Conservation (phyloP, 2,113 vertebrate species). For the Anthoscopus minutus region DNA sequence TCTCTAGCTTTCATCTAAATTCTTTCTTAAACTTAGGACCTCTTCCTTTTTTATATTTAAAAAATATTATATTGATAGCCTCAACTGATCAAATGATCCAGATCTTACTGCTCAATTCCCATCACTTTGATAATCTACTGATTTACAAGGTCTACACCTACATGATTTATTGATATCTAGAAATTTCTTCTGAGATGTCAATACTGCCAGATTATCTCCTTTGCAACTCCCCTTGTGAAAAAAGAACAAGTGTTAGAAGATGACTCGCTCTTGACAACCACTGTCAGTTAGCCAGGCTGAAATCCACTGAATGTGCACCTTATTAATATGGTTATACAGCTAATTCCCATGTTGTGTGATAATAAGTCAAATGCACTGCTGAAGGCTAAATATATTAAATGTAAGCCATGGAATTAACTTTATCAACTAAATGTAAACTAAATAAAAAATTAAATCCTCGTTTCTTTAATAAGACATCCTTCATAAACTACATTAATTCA, state of each 20-base stretch:
- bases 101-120: not conserved
- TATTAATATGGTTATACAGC: conserved; percentile 8
- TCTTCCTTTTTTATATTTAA: not conserved
- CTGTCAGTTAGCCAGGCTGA: not conserved
- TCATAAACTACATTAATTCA: conserved; percentile 1
- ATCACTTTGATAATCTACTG: not conserved
- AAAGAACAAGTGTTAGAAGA: not conserved
- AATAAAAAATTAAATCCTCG: conserved; percentile 3
- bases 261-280: not conserved
- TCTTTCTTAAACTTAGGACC: not conserved
- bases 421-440: not conserved
- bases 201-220: not conserved
- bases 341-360: not conserved
- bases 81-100: not conserved
- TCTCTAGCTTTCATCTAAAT: not conserved
- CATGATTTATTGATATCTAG: not conserved
- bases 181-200: not conserved
- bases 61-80: not conserved
- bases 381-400: not conserved
- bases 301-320: not conserved
- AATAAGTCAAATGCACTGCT: not conserved
- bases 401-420: not conserved
- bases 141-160: not conserved
- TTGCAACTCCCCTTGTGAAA: not conserved
- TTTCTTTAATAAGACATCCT: conserved; percentile 7